A percentile compares a stretch with the other conserved stretches of the same genome.
Evolutionary conservation across 2,888 invertebrate genomes (phyloP).

Genomic region (Hymenopus coronatus): DNA sequence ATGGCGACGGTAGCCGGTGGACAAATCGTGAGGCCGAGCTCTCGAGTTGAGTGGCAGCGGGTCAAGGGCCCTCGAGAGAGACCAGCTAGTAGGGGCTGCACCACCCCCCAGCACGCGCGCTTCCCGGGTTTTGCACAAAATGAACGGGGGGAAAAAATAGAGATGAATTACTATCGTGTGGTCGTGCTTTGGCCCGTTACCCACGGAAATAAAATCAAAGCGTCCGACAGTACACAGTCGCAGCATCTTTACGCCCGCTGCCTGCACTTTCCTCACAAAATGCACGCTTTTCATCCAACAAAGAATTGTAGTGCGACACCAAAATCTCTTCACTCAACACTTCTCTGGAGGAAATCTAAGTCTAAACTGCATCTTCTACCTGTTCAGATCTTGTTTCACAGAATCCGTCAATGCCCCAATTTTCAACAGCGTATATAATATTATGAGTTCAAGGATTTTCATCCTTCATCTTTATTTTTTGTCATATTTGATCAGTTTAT

Average conservation of each 20-base stretch:
- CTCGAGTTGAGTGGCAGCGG: slow-evolving; percentile 30
- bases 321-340: too few species aligned
- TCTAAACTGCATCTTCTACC: too few species aligned
- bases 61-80: slow-evolving; percentile 24
- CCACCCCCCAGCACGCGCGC: background rate
- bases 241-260: background rate
- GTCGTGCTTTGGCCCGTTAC: background rate
- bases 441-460: too few species aligned
- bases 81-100: background rate
- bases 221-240: background rate
- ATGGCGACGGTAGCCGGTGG: slow-evolving; percentile 28
- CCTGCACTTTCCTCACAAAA: background rate
- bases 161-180: background rate
- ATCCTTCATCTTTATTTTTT: too few species aligned
- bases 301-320: too few species aligned
- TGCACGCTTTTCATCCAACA: too few species aligned
- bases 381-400: too few species aligned
- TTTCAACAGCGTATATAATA: too few species aligned
- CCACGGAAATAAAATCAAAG: background rate
- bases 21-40: slow-evolving; percentile 29
- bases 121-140: background rate
- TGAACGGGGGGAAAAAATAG: background rate
- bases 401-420: too few species aligned
- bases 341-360: too few species aligned
- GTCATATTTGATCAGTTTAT: too few species aligned